Evolutionary conservation across 2,888 invertebrate species (phyloP).

Genomic region (Drosophila kokeensis): DNA sequence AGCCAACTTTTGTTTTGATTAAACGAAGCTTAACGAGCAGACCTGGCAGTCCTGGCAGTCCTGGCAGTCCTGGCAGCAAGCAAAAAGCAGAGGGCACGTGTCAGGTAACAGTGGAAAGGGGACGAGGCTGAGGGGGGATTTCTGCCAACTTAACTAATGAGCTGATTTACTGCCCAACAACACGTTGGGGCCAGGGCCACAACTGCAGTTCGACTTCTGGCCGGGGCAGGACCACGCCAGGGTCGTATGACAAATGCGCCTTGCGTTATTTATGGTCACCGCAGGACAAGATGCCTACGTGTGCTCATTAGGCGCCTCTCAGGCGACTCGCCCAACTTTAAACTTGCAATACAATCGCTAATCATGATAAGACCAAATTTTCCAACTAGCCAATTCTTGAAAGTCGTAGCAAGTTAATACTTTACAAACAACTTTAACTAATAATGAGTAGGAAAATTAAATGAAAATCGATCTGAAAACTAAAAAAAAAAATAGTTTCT

Average conservation of each 20-base stretch:
- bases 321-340: conserved; percentile 19
- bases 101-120: conserved; percentile 21
- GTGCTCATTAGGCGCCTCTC: conserved; percentile 65
- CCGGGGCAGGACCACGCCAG: conserved; percentile 16
- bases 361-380: conserved; percentile 4
- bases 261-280: conserved; percentile 81
- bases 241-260: conserved; percentile 80
- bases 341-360: conserved; percentile 24
- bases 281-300: conserved; percentile 79
- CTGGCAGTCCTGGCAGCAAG: conserved; percentile 6
- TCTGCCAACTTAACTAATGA: conserved; percentile 80
- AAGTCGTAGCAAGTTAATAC: too few relatives aligned
- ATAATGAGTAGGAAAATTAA: not conserved
- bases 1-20: conserved; percentile 82
- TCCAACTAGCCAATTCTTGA: not conserved
- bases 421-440: not conserved
- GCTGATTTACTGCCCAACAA: conserved; percentile 82
- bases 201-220: conserved; percentile 49
- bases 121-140: conserved; percentile 5
- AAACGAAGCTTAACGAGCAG: conserved; percentile 81
- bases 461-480: not conserved
- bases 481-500: accelerated
- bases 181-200: conserved; percentile 44
- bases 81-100: conserved; percentile 29
- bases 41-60: conserved; percentile 28